Conservation (phyloP, 53 echinoderm and acorn worm genomes). For the Echinarachnius parma region DNA sequence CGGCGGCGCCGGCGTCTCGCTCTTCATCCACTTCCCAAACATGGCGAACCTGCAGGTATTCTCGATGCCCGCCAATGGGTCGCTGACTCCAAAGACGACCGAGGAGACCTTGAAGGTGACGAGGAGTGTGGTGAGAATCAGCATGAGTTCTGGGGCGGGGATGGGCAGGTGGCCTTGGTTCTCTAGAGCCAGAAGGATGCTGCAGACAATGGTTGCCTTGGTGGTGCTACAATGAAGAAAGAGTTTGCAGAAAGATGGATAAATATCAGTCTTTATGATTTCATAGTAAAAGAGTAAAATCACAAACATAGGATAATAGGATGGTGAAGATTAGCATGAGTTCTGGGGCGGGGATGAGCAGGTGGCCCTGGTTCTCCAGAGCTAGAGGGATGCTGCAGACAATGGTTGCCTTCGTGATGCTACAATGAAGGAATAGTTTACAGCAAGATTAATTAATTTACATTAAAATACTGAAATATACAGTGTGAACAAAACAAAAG, state of each 20-base stretch:
- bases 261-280: neutral
- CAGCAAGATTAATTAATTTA: no score
- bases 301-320: slow-evolving; percentile 19
- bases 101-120: slow-evolving; percentile 61
- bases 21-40: slow-evolving; percentile 59
- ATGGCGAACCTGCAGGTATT: slow-evolving; percentile 54
- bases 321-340: slow-evolving; percentile 54
- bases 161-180: slow-evolving; percentile 64
- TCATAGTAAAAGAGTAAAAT: neutral
- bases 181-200: slow-evolving; percentile 68
- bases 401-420: slow-evolving; percentile 70
- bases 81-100: slow-evolving; percentile 51
- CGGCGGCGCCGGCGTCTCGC: neutral
- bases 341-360: slow-evolving; percentile 54
- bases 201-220: slow-evolving; percentile 69
- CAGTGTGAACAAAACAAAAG: no score
- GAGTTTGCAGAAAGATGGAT: neutral
- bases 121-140: slow-evolving; percentile 60
- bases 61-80: slow-evolving; percentile 74
- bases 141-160: slow-evolving; percentile 62
- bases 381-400: slow-evolving; percentile 60
- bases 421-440: no score
- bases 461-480: no score
- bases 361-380: slow-evolving; percentile 53
- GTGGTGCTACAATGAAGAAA: slow-evolving; percentile 59